Evolutionary conservation across 2,113 vertebrate species (phyloP).

Genomic region (Bungarus multicinctus): DNA sequence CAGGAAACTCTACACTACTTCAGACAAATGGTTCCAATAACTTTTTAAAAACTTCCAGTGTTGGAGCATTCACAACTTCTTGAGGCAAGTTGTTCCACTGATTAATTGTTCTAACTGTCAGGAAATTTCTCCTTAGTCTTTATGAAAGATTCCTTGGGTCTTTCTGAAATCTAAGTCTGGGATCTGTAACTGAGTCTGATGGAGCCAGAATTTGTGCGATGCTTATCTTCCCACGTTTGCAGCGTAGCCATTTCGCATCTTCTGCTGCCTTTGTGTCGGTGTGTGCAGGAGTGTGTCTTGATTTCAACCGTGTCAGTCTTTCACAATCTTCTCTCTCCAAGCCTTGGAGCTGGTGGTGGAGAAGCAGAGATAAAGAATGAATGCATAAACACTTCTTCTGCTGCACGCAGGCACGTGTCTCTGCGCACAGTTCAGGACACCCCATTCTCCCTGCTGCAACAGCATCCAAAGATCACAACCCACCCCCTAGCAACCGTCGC

Average conservation of each 20-base stretch:
- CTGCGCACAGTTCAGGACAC: not conserved
- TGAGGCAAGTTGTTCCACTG: too few species aligned
- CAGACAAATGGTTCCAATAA: too few species aligned
- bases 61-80: too few species aligned
- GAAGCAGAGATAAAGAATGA: not conserved
- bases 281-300: not conserved
- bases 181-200: not conserved
- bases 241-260: too few species aligned
- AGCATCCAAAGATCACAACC: slow-evolving; percentile 58
- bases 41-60: too few species aligned
- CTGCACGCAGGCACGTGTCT: not conserved
- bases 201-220: not conserved
- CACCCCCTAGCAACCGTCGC: slow-evolving; percentile 63
- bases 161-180: not conserved
- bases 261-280: not conserved
- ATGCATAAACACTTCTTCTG: not conserved
- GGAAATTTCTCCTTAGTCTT: too few species aligned
- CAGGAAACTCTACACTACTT: too few species aligned
- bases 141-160: not conserved
- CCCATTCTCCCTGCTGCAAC: slow-evolving; percentile 54
- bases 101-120: too few species aligned
- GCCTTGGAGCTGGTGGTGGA: not conserved
- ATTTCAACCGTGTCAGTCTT: not conserved
- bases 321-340: not conserved
- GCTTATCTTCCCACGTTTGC: not conserved